Evolutionary conservation across 2,888 invertebrate species (phyloP), one percentile per base, ranked within the genome.

Genomic region (Mesochorus sp.): DNA sequence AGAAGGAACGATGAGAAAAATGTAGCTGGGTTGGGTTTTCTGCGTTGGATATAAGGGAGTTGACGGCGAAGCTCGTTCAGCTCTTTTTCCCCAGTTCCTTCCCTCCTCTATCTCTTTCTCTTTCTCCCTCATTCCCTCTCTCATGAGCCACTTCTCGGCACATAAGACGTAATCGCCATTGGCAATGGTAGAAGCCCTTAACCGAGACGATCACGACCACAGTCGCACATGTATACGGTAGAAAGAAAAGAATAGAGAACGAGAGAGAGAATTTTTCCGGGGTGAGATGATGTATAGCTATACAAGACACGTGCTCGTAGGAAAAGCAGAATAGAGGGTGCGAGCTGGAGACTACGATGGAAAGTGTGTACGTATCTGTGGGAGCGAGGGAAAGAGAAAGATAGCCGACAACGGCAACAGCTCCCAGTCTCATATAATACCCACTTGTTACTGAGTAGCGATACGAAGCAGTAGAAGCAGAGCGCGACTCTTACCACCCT

Each of bases 361-460:
- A n/a, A n/a, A n/a, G n/a, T n/a, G n/a, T n/a, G n/a, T n/a, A n/a
- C n/a, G n/a, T n/a, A n/a, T n/a, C n/a, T n/a, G n/a, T n/a, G 37
- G 47, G 37, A n/a, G 47, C 10, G 24, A 26, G 14, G 31, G 34
- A 34, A 21, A 2, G 47, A 34, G 57, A 47, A 12, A 68, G 70
- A 74, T 42, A 62, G 62, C 55, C 61, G 62, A 70, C 79, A 64
- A 72, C 74, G 79, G 62, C 79, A 80, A 64, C 72, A 80, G 74
- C 77, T 72, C 76, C 71, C 71, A 76, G 79, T 68, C 66, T 79
- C 81, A 82, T 83, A 85, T 87, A 88, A 88, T 87, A 86, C 86
- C 89, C 88, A 89, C 88, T 89, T 89, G 89, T 89, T 89, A 88
- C 89, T 80, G 86, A 84, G 83, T 80, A 82, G 83, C 84, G 84